Percentiles rank a stretch among this genome's conserved stretches.
These are phyloP conservation scores for Hybognathus amarus DNA, from an alignment of 2,797 vertebrate genomes.

Conservation along the genomic window DNA sequence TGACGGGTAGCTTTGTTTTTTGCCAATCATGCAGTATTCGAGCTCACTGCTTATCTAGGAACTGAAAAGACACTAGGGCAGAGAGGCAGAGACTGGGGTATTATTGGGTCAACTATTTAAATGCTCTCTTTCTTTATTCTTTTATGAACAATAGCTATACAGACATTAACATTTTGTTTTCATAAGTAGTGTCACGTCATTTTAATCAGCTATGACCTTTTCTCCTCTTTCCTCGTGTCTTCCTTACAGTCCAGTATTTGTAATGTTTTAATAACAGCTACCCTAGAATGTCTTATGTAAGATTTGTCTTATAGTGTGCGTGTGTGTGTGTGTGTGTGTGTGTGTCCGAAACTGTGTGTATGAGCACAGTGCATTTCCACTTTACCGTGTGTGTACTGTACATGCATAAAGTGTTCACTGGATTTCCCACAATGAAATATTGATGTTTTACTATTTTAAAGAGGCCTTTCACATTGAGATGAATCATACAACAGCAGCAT, in stretches of 20 bases:
- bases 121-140: neutral
- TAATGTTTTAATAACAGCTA: conserved; percentile 47
- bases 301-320: neutral
- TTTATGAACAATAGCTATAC: neutral
- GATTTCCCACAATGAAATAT: conserved; percentile 42
- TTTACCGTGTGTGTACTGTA: conserved; percentile 47
- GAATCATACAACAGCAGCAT: conserved; percentile 24
- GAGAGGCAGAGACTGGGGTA: neutral
- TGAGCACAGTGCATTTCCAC: conserved; percentile 7
- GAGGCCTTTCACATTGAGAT: conserved; percentile 17
- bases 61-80: conserved; percentile 21
- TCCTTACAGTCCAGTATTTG: conserved; percentile 21
- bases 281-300: conserved; percentile 28
- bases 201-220: conserved; percentile 24
- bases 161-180: conserved; percentile 7
- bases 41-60: conserved; percentile 30
- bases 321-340: conserved; percentile 26
- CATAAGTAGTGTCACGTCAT: neutral
- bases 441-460: conserved; percentile 36
- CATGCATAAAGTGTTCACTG: conserved; percentile 11
- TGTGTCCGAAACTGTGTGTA: conserved; percentile 9
- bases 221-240: neutral
- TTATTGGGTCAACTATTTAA: conserved; percentile 13
- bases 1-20: conserved; percentile 36
- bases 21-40: conserved; percentile 42